Base-by-base conservation (phyloP, 2,797 vertebrate species). In the Spea hammondii region DNA sequence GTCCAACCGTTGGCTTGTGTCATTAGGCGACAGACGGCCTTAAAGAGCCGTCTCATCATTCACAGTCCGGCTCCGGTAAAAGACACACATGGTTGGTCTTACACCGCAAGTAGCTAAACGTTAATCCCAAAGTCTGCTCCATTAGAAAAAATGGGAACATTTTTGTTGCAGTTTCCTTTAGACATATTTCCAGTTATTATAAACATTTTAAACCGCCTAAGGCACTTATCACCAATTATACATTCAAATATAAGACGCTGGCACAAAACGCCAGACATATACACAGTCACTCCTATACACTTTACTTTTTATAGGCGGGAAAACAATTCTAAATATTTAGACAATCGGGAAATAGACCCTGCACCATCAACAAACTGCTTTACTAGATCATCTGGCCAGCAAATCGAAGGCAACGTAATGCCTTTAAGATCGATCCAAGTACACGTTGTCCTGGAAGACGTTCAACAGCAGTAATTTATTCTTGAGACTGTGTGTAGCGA, bases 371-470 rank as follows among this genome's bases (percentile, higher is more conserved):
- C 66, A 83, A 81, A 78, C 80, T 70, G 72, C 53, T 79, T 74
- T 75, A 79, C 78, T 80, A 79, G 85, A 89, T 89, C 86, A 86
- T 84, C 90, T 90, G 90, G 89, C 90, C 86, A 82, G 85, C 83
- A 77, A 79, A 55, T 84, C 66, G 80, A 83, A 87, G 73, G 69
- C 79, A n/a, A 87, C 86, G 68, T 78, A n/a, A 87, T 86, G 65
- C 83, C 90, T 93, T 91, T 92, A 85, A 91, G 91, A 86, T 1
- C 4, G 82, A 83, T 92, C 91, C 92, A 93, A 92, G 91, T 89
- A 91, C 90, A 92, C 86, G 89, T 84, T 91, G 92, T 91, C 88
- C 91, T 91, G 90, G 90, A 89, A 87, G 85, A 44, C 76, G 72
- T 92, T 90, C 91, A 92, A 88, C 3, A 84, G 83, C 85, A 87